A percentile compares a stretch with the other conserved stretches of the same genome.
phyloP scores from a whole-genome alignment of 2,888 invertebrate genomes.

The Drosophila greeni region DNA sequence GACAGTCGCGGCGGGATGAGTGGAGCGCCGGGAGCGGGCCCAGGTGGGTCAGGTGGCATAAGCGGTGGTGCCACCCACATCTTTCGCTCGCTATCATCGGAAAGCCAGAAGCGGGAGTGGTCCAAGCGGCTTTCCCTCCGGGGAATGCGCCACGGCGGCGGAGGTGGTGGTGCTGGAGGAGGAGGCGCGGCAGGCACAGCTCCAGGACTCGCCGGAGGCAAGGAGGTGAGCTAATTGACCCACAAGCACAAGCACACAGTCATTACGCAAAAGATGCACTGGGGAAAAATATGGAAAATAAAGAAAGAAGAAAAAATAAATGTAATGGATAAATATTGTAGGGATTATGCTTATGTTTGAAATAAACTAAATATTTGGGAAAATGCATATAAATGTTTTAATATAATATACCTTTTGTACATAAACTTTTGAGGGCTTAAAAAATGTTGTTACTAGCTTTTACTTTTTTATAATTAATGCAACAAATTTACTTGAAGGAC shows the following conservation, averaged over 20 bases:
- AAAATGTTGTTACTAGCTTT: no score
- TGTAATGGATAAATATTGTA: not conserved
- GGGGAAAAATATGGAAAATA: not conserved
- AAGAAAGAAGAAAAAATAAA: not conserved
- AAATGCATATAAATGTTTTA: no score
- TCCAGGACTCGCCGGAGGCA: conserved; percentile 80
- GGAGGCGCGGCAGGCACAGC: conserved; percentile 79
- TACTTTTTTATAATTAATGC: not conserved
- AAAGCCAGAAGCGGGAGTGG: conserved; percentile 85
- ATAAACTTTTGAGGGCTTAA: not conserved
- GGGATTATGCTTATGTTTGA: not conserved
- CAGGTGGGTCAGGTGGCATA: conserved; percentile 16
- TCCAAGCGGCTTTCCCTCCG: conserved; percentile 86
- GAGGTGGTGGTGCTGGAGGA: conserved; percentile 74
- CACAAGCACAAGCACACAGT: conserved; percentile 3
- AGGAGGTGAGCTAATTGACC: conserved; percentile 69
- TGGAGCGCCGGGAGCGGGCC: conserved; percentile 19
- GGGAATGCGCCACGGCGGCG: conserved; percentile 82
- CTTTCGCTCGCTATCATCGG: conserved; percentile 84
- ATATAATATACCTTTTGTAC: no score
- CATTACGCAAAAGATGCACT: conserved; percentile 21
- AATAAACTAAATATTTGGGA: not conserved
- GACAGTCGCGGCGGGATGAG: conserved; percentile 49
- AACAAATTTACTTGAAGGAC: not conserved
- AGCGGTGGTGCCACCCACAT: conserved; percentile 77